Conservation (phyloP, 2,888 invertebrate species). For the Agrotis ipsilon region DNA sequence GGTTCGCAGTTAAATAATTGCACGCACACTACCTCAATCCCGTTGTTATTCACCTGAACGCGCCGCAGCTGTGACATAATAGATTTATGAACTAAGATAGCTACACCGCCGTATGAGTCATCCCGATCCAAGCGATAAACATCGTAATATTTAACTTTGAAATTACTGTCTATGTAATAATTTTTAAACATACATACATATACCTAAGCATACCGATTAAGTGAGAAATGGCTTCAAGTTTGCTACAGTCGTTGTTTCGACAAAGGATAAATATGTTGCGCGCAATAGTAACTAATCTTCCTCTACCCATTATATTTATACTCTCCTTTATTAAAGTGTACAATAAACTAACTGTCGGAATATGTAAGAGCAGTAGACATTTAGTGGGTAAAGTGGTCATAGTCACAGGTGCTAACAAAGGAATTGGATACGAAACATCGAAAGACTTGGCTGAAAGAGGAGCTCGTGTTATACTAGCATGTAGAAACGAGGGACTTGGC, state of each 20-base stretch:
- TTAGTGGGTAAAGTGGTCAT: constrained; percentile 95
- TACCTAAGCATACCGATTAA: too few relatives aligned
- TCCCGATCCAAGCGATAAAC: too few relatives aligned
- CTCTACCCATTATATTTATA: constrained; percentile 59
- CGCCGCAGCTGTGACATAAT: too few relatives aligned
- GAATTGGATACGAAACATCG: constrained; percentile 95
- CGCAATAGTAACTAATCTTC: constrained; percentile 68
- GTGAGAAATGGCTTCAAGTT: too few relatives aligned
- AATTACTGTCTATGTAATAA: too few relatives aligned
- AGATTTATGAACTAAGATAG: too few relatives aligned
- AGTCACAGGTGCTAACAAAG: constrained; percentile 96
- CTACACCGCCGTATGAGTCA: too few relatives aligned
- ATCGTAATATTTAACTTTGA: too few relatives aligned
- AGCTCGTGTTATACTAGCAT: constrained; percentile 95
- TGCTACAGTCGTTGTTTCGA: not conserved
- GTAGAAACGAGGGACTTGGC: constrained; percentile 93
- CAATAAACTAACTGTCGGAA: constrained; percentile 73
- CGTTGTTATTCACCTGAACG: too few relatives aligned
- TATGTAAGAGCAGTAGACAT: constrained; percentile 77
- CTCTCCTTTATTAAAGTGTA: constrained; percentile 64
- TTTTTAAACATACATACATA: too few relatives aligned
- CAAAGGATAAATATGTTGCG: constrained; percentile 10
- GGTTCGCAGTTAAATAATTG: too few relatives aligned
- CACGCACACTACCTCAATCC: too few relatives aligned
- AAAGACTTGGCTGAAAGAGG: constrained; percentile 93